Conservation (phyloP, 35 echinoderm and acorn worm genomes). For the Holothuria glaberrima region DNA sequence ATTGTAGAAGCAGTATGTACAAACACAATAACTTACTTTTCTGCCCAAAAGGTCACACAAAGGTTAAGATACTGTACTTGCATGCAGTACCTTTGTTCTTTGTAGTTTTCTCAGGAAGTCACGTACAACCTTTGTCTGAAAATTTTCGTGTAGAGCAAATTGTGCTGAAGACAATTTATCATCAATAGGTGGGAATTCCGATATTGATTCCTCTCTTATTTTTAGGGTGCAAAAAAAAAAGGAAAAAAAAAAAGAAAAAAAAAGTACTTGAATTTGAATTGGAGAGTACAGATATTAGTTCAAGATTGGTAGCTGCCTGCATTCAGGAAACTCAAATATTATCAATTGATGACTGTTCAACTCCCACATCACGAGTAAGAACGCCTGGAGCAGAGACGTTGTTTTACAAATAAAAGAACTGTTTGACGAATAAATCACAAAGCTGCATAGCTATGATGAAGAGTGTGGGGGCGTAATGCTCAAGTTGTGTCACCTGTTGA, state of each 20-base stretch:
- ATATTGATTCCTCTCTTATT: background rate
- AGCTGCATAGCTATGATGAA: background rate
- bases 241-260: too few relatives aligned
- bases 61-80: too few relatives aligned
- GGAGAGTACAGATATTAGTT: background rate
- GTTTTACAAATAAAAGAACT: slow-evolving; percentile 31
- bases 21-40: too few relatives aligned
- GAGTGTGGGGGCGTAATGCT: background rate
- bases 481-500: slow-evolving; percentile 30
- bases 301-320: background rate
- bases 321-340: slow-evolving; percentile 15
- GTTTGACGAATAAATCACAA: slow-evolving; percentile 15
- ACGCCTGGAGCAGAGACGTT: background rate
- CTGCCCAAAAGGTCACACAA: too few relatives aligned
- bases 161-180: too few relatives aligned
- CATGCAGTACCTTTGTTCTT: too few relatives aligned
- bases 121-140: too few relatives aligned
- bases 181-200: too few relatives aligned
- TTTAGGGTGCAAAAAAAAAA: too few relatives aligned
- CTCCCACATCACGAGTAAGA: background rate
- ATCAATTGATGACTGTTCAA: slow-evolving; percentile 17
- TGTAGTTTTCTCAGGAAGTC: too few relatives aligned
- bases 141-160: too few relatives aligned
- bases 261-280: background rate
- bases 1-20: too few relatives aligned